Base-by-base conservation (phyloP, 2,888 invertebrate genomes). In the Deroplatys truncata region DNA sequence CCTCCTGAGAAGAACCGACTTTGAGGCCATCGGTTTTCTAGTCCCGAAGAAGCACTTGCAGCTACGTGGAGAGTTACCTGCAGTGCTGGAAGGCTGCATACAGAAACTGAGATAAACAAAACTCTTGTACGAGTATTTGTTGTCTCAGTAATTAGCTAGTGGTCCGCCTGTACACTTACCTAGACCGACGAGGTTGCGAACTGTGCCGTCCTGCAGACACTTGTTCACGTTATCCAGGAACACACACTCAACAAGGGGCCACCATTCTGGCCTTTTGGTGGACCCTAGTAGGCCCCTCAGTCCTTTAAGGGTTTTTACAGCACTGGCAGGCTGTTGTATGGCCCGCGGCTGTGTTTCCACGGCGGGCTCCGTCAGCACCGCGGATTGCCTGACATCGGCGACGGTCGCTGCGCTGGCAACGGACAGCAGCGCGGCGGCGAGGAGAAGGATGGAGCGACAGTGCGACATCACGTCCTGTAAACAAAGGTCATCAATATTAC, bases 201-300 rank as follows among this genome's bases (percentile, higher is more conserved):
- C 82, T 7, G 87, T 87, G n/a, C n/a, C 20, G 87, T 87, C 87
- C 87, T 87, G 87, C 87, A 87, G 83, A 35, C 87, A 87, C n/a
- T 82, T 87, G 43, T 83, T 87, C 2, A 87, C 31, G 82, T 87
- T 83, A 8, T 10, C 87, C 10, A 83, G n/a, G 35, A 87, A 87
- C 13, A 87, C n/a, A 20, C 87, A 87, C 25, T 83, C 31, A 16
- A 87, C 31, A 8, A 87, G 15, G 1, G 87, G 87, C 83, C 82
- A 87, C 87, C 87, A 87, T 2, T 7, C 20, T 1, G 86, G 82
- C n/a, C 72, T 86, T 29, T 82, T 86, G n/a, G 29, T 72, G 16
- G 29, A n/a, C 16, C 84, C 29, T 3, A 29, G 84, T 2, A 31
- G 29, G 5, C 31, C 29, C 25, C 31, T 10, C 2, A 31, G 84